Evolutionary conservation across 2,797 vertebrate genomes (phyloP).

Genomic region (Poeciliopsis gracilis): DNA sequence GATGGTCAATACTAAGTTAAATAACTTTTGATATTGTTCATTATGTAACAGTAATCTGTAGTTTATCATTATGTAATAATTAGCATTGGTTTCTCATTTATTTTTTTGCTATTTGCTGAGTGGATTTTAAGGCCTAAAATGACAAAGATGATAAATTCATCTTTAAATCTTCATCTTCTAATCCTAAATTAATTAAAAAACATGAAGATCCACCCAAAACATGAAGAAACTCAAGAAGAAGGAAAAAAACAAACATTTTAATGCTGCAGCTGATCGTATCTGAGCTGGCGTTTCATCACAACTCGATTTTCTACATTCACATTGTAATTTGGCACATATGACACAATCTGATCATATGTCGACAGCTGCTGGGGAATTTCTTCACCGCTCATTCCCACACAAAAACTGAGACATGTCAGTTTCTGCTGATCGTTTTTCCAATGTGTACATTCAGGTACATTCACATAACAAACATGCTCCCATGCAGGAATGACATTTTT

Average conservation of each 20-base stretch:
- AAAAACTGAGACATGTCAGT: slow-evolving; percentile 57
- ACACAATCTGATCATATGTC: slow-evolving; percentile 67
- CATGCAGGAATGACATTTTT: slow-evolving; percentile 69
- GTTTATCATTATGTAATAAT: neutral
- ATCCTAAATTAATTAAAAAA: neutral
- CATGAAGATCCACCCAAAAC: neutral
- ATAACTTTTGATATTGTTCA: neutral
- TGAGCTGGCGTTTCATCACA: neutral
- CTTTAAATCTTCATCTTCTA: neutral
- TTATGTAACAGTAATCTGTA: neutral
- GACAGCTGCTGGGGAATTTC: slow-evolving; percentile 19
- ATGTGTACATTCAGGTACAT: slow-evolving; percentile 68
- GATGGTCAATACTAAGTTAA: neutral
- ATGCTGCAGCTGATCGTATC: slow-evolving; percentile 12
- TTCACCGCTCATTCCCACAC: slow-evolving; percentile 55
- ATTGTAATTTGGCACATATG: slow-evolving; percentile 58
- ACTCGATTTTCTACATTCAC: slow-evolving; percentile 27
- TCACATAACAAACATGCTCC: slow-evolving; percentile 76
- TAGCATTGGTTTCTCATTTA: neutral
- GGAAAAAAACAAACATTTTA: neutral
- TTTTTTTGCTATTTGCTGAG: neutral
- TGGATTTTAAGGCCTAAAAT: neutral
- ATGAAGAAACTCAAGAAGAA: too few species aligned
- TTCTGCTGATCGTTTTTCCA: slow-evolving; percentile 55
- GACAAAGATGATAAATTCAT: neutral